These are phyloP conservation scores for Mobula hypostoma DNA, from an alignment of 2,113 vertebrate species.

Conservation along the genomic window DNA sequence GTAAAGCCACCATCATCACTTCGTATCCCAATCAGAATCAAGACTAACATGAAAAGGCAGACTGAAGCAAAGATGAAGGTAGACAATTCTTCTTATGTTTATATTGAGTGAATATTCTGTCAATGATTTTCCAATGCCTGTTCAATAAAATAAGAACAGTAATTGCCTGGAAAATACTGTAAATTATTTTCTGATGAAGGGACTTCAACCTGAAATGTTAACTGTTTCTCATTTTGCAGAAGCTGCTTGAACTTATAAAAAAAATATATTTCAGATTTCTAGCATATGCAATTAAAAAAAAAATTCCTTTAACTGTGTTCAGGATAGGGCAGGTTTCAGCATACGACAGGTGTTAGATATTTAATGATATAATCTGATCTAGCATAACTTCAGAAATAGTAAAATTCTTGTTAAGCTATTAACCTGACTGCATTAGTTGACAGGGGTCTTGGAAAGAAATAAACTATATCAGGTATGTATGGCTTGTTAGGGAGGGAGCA, in stretches of 20 bases:
- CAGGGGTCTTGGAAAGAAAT: background rate
- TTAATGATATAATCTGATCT: background rate
- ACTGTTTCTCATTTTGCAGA: too few relatives aligned
- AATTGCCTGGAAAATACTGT: background rate
- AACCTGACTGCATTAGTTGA: background rate
- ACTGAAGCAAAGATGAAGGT: too few relatives aligned
- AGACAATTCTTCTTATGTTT: background rate
- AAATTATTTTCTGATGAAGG: background rate
- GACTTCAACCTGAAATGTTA: too few relatives aligned
- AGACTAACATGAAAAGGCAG: too few relatives aligned
- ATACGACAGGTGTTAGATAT: background rate
- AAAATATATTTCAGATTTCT: too few relatives aligned
- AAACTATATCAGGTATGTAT: background rate
- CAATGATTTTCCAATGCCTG: background rate
- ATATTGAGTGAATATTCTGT: background rate
- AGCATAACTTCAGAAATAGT: background rate
- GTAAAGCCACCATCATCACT: background rate
- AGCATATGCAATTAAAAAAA: too few relatives aligned
- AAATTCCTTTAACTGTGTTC: background rate
- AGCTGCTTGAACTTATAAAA: too few relatives aligned
- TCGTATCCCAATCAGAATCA: background rate
- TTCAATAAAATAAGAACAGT: background rate
- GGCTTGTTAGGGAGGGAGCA: background rate
- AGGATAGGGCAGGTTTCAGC: background rate
- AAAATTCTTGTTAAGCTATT: background rate